A percentile compares a stretch with the other conserved stretches of the same genome.
Evolutionary conservation across 1,140 invertebrate genomes (phyloP).

Genomic region (Tribolium madens): DNA sequence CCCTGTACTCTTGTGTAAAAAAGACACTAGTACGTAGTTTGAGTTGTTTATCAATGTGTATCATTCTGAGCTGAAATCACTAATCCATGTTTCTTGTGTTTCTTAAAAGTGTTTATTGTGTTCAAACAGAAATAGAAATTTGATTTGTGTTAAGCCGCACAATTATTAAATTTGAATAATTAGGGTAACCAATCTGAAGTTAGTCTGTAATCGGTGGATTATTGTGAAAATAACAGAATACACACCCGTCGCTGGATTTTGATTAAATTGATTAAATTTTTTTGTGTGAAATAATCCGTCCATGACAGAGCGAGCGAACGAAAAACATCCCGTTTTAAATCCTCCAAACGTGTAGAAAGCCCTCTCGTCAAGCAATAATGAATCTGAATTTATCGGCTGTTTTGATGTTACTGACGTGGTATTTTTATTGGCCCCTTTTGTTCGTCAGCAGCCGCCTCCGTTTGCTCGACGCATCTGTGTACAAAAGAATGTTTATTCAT

Average conservation of each 20-base stretch:
- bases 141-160: too few species aligned
- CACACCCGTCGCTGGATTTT: not conserved
- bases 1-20: too few species aligned
- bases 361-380: constrained; percentile 28
- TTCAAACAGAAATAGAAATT: too few species aligned
- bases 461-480: constrained; percentile 35
- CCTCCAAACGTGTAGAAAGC: not conserved
- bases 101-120: too few species aligned
- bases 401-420: constrained; percentile 44
- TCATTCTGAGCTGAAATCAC: too few species aligned
- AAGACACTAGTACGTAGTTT: too few species aligned
- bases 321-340: not conserved
- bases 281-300: not conserved
- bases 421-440: constrained; percentile 43
- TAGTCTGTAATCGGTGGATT: not conserved
- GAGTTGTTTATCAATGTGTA: too few species aligned
- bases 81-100: too few species aligned
- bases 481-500: constrained; percentile 45
- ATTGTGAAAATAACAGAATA: not conserved
- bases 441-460: constrained; percentile 28
- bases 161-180: too few species aligned
- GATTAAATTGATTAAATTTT: not conserved
- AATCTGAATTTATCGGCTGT: constrained; percentile 41
- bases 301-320: not conserved
- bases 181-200: not conserved